These are phyloP conservation scores for Acanthosepion lycidas DNA, from an alignment of 2,888 invertebrate species.

Conservation along the genomic window DNA sequence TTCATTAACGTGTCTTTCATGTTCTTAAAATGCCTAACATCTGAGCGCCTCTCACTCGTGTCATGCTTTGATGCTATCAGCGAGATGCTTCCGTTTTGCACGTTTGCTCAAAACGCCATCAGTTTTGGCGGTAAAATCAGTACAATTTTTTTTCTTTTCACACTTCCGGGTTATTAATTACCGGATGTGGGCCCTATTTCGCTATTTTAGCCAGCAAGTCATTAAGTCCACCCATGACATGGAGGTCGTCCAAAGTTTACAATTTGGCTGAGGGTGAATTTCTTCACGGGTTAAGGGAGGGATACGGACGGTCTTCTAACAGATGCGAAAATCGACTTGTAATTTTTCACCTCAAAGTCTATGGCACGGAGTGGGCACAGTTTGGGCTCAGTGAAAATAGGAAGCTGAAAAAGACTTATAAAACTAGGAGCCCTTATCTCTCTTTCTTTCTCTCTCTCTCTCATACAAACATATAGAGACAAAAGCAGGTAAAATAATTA, in stretches of 20 bases:
- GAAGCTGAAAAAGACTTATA: too few species aligned
- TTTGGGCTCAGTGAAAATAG: too few species aligned
- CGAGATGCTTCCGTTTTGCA: too few species aligned
- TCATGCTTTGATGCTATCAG: too few species aligned
- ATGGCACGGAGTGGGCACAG: background rate
- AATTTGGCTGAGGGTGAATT: background rate
- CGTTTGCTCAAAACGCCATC: background rate
- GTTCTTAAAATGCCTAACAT: too few species aligned
- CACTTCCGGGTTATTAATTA: background rate
- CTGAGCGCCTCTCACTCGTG: too few species aligned
- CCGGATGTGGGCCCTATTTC: background rate
- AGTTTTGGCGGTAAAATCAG: background rate
- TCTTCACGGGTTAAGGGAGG: background rate
- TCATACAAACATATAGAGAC: too few species aligned
- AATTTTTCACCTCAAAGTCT: background rate
- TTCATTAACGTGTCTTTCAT: too few species aligned
- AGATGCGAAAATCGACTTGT: background rate
- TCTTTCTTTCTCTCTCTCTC: too few species aligned
- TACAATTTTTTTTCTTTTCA: background rate
- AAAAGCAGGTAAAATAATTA: too few species aligned
- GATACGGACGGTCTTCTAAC: background rate
- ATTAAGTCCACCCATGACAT: background rate
- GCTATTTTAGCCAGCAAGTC: background rate
- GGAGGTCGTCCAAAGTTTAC: background rate
- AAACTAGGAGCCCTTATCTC: too few species aligned